Evolutionary conservation across 2,113 vertebrate genomes (phyloP).

Genomic region (Daboia siamensis): DNA sequence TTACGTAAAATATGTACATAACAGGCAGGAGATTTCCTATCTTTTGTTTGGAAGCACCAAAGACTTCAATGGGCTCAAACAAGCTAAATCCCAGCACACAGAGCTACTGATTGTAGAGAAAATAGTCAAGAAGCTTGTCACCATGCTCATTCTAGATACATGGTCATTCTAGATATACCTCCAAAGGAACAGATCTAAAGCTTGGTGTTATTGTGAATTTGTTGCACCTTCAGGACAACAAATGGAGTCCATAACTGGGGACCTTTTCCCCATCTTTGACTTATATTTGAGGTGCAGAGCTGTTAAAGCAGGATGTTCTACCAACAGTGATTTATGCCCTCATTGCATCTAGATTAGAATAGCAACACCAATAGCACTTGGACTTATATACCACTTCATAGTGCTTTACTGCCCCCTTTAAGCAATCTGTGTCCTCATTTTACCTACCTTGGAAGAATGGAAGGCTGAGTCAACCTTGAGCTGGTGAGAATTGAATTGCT

Average conservation of each 20-base stretch:
- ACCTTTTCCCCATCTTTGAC: background rate
- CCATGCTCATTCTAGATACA: background rate
- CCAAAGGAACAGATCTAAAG: background rate
- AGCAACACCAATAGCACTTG: background rate
- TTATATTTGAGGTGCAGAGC: background rate
- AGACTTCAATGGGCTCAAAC: background rate
- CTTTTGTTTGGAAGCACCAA: background rate
- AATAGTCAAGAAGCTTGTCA: background rate
- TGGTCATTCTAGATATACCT: background rate
- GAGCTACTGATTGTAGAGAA: background rate
- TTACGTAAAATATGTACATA: background rate
- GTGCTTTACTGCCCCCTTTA: background rate
- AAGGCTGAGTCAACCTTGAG: background rate
- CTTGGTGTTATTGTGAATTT: background rate
- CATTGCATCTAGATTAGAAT: background rate
- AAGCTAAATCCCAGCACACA: background rate
- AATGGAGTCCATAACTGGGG: background rate
- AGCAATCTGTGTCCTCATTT: background rate
- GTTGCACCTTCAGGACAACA: background rate
- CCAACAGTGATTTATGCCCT: background rate
- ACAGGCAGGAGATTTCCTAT: background rate
- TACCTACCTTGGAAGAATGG: background rate
- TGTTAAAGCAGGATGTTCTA: background rate
- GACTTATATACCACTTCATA: background rate
- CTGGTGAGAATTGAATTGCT: background rate